Conservation (phyloP, 2,113 vertebrate species). For the Clarias magur region DNA sequence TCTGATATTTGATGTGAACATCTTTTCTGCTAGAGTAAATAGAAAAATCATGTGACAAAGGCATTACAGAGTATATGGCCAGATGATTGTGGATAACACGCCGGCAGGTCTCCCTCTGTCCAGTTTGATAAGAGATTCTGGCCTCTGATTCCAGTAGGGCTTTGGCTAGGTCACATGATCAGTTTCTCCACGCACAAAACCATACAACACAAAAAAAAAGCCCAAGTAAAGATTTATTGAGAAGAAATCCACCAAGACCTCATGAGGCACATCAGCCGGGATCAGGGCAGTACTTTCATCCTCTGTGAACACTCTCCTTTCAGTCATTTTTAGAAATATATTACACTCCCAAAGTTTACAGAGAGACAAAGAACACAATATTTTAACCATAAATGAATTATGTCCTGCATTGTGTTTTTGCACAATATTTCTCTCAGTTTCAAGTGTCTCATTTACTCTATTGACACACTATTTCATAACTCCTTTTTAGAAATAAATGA, state of each 20-base stretch:
- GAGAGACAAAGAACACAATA: not conserved
- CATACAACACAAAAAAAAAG: not conserved
- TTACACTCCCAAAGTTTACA: not conserved
- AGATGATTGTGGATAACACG: not conserved
- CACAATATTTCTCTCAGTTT: not conserved
- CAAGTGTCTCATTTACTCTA: not conserved
- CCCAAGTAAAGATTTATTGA: conserved; percentile 3
- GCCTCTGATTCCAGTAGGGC: not conserved
- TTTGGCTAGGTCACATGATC: conserved; percentile 16
- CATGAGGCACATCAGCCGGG: not conserved
- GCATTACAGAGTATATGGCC: not conserved
- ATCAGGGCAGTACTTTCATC: not conserved
- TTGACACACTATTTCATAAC: not conserved
- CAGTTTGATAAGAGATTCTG: conserved; percentile 31
- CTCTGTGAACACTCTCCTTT: not conserved
- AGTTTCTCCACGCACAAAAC: not conserved
- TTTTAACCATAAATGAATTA: not conserved
- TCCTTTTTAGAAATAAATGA: not conserved
- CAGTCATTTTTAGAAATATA: not conserved
- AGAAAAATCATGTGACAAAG: not conserved
- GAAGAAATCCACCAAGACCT: conserved; percentile 12
- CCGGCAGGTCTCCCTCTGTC: conserved; percentile 21
- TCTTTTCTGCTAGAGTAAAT: not conserved
- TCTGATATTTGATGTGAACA: not conserved
- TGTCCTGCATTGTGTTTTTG: not conserved